A percentile compares a stretch with the other conserved stretches of the same genome.
Conservation (phyloP, 2,888 invertebrate genomes). For the Pseudeuparius sepicola region DNA sequence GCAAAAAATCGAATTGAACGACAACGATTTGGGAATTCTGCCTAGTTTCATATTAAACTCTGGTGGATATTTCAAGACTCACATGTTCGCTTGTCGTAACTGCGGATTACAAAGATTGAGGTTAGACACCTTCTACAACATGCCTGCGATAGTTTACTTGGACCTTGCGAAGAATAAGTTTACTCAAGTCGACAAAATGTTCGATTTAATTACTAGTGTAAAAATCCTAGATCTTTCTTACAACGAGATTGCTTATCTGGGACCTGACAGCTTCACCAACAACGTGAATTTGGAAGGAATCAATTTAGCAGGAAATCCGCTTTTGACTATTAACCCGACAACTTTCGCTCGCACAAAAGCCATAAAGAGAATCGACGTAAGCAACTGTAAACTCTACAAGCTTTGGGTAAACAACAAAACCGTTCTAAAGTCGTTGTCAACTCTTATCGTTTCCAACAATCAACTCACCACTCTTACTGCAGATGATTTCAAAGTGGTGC, state of each 20-base stretch:
- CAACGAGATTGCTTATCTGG: constrained; percentile 54
- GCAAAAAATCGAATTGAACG: constrained; percentile 58
- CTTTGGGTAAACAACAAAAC: constrained; percentile 46
- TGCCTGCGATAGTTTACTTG: constrained; percentile 52
- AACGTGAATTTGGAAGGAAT: constrained; percentile 56
- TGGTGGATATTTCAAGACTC: constrained; percentile 21
- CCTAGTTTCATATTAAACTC: constrained; percentile 47
- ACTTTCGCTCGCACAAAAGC: constrained; percentile 54
- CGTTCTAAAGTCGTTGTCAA: constrained; percentile 33
- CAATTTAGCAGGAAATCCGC: constrained; percentile 62
- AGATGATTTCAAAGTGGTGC: constrained; percentile 49
- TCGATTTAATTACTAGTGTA: constrained; percentile 47
- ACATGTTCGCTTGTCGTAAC: constrained; percentile 57
- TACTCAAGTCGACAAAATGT: constrained; percentile 48
- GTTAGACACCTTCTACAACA: constrained; percentile 57
- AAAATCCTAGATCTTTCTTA: constrained; percentile 62
- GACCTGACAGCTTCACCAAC: constrained; percentile 53
- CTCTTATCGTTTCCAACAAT: constrained; percentile 49
- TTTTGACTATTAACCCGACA: constrained; percentile 52
- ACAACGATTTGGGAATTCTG: constrained; percentile 57
- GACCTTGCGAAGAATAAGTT: constrained; percentile 54
- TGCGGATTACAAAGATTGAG: constrained; percentile 54
- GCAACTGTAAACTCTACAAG: constrained; percentile 55
- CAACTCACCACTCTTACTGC: constrained; percentile 46
- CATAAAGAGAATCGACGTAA: constrained; percentile 59